Evolutionary conservation across 2,113 vertebrate genomes (phyloP).

Genomic region (Tichodroma muraria): DNA sequence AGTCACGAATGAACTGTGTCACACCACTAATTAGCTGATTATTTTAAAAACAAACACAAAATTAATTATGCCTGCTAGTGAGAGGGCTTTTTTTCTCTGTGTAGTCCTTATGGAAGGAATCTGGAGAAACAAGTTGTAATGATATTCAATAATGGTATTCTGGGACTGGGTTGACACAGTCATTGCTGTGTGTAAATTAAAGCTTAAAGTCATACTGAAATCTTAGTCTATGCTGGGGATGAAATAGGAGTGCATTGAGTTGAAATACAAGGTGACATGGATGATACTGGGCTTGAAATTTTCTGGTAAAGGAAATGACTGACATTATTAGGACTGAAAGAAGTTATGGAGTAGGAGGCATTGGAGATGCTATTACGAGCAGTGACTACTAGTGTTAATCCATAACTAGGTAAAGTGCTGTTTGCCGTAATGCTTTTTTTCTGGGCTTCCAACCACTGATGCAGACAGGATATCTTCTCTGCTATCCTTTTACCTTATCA

Average conservation of each 20-base stretch:
- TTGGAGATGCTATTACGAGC: background rate
- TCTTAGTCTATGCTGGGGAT: background rate
- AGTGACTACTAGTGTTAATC: background rate
- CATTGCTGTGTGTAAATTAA: background rate
- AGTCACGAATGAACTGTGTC: constrained; percentile 61
- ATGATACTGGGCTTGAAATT: background rate
- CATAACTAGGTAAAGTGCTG: background rate
- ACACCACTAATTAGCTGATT: constrained; percentile 62
- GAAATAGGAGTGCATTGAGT: background rate
- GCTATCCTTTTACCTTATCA: background rate
- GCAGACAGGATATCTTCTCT: background rate
- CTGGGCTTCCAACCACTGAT: background rate
- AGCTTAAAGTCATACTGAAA: background rate
- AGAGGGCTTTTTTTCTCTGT: background rate
- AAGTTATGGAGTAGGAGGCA: background rate
- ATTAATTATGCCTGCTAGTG: constrained; percentile 56
- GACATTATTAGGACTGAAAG: background rate
- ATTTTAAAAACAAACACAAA: constrained; percentile 66
- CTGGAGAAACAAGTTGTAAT: constrained; percentile 29
- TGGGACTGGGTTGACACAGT: background rate
- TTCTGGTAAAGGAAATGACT: background rate
- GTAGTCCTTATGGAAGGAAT: constrained; percentile 53
- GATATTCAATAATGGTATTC: constrained; percentile 13
- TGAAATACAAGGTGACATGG: background rate
- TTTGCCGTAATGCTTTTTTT: background rate